A percentile compares a stretch with the other conserved stretches of the same genome.
These are phyloP conservation scores for Saguinus midas DNA, from an alignment of 2,113 vertebrate genomes.

Conservation along the genomic window DNA sequence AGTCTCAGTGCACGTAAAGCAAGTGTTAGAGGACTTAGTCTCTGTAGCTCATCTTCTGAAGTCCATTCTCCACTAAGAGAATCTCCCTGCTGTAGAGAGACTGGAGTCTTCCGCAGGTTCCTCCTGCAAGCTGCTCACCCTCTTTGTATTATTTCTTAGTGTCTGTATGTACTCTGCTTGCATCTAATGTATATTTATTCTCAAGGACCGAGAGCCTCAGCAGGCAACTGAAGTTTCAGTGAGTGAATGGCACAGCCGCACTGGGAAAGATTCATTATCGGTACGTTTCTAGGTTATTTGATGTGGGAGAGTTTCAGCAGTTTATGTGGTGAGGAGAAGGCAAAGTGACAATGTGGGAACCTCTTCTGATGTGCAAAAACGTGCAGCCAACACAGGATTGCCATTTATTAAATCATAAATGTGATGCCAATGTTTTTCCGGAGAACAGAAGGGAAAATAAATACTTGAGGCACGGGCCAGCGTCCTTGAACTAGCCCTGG, in stretches of 20 bases:
- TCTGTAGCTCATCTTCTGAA: background rate
- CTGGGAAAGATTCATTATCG: conserved; percentile 61
- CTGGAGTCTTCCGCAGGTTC: background rate
- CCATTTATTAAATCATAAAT: conserved; percentile 26
- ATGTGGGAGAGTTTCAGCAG: conserved; percentile 66
- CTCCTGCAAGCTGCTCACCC: background rate
- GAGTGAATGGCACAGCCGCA: conserved; percentile 50
- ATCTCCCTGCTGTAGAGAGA: background rate
- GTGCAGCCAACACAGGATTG: background rate
- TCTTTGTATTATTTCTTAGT: background rate
- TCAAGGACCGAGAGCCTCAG: conserved; percentile 15
- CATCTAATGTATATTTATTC: conserved; percentile 51
- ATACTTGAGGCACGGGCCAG: background rate
- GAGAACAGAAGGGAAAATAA: conserved; percentile 51
- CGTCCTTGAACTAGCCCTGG: background rate
- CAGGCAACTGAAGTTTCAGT: conserved; percentile 63
- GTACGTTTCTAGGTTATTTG: conserved; percentile 68
- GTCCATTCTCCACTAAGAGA: background rate
- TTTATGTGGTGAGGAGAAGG: conserved; percentile 69
- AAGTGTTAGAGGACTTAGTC: background rate
- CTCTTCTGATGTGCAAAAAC: conserved; percentile 67
- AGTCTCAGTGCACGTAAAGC: background rate
- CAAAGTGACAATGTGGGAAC: conserved; percentile 27
- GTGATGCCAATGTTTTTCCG: conserved; percentile 22
- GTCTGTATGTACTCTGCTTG: background rate